Evolutionary conservation across 64 coral and sea anemone genomes (phyloP), one percentile per base, ranked within the genome.

Genomic region (Astreopora myriophthalma): DNA sequence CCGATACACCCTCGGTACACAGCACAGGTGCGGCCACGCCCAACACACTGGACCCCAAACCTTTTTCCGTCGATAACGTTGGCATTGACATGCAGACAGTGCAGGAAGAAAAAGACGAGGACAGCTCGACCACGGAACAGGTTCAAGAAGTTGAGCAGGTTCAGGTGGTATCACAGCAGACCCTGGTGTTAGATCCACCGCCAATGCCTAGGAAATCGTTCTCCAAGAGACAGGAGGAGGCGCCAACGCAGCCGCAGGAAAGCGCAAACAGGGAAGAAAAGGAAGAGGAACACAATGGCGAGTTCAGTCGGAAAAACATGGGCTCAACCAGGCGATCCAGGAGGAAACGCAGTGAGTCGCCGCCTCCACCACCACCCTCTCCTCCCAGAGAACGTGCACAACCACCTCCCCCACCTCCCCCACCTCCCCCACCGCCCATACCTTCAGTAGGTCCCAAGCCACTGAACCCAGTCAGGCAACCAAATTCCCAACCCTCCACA

Each of bases 201-300:
- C 86, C 87, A 22, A 36, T 79, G 44, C 77, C 87, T 35, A 87
- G 86, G 51, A 94, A 89, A 22, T 76, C 94, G n/a, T 85, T 87
- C 60, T 89, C 94, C 70, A 82, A 49, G 68, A 85, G 75, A 37
- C 34, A 80, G 8, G 34, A 67, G 10, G 72, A 51, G 48, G 75
- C 51, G 1, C 34, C 71, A 44, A 22, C 27, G 5, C 34, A 69
- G 37, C 46, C 23, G 3, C 37, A 39, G 29, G 29, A 24, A 35
- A 38, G 55, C 14, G 24, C 6, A 16, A 82, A 1, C 55, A 46
- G n/a, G n/a, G n/a, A 77, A 9, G 42, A 80, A 23, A 31, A 34
- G 19, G 44, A 74, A 37, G 23, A 80, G 16, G 87, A 52, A 26
- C 69, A 42, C 8, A 63, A 20, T 14, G 32, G 11, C 48, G 46